These are phyloP conservation scores for Dasyornis broadbenti DNA, from an alignment of 2,113 vertebrate species.

Conservation along the genomic window DNA sequence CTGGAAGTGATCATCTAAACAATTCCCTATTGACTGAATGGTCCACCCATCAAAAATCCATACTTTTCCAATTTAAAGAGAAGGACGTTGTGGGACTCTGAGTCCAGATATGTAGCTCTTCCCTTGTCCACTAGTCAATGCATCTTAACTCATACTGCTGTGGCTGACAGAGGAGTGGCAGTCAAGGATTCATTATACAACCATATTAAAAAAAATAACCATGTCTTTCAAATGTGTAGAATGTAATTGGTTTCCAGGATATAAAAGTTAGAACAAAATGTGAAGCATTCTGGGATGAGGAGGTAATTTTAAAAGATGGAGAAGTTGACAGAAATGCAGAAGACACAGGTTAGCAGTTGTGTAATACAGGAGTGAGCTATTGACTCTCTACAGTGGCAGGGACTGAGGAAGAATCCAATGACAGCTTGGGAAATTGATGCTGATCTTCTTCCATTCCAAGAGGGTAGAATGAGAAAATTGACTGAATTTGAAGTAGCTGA, in stretches of 20 bases:
- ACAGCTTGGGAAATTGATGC: neutral
- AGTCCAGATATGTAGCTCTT: neutral
- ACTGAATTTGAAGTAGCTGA: neutral
- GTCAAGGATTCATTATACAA: neutral
- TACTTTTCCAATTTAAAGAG: neutral
- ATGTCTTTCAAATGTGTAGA: neutral
- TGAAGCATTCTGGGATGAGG: neutral
- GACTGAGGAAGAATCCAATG: neutral
- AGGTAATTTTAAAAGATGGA: neutral
- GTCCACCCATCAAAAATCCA: neutral
- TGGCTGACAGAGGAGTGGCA: neutral
- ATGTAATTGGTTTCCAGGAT: neutral
- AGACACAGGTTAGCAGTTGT: neutral
- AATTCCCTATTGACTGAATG: neutral
- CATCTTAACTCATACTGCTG: neutral
- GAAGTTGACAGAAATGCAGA: neutral
- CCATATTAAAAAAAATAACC: neutral
- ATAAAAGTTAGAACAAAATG: neutral
- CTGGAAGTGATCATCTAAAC: neutral
- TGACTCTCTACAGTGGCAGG: neutral
- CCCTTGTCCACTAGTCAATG: neutral
- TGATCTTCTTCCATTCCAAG: neutral
- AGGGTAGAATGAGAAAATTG: neutral
- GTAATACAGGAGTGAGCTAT: neutral
- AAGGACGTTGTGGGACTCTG: neutral